phyloP scores from a whole-genome alignment of 2,888 invertebrate species.

The Oxyteleia sp. region DNA sequence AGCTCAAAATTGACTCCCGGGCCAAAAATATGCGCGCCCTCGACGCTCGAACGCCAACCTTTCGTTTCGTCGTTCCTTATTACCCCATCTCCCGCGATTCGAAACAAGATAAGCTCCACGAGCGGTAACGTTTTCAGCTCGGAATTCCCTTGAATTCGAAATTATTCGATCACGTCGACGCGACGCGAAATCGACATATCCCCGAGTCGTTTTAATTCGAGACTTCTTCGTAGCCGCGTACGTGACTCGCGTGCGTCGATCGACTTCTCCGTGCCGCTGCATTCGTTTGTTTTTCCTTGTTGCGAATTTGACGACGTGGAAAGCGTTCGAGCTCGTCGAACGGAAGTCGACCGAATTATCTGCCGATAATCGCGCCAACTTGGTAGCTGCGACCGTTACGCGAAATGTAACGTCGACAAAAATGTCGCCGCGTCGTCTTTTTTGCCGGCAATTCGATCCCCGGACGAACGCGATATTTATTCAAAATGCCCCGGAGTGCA shows the following conservation, averaged over 20 bases:
- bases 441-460: background rate
- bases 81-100: conserved; percentile 20
- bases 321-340: conserved; percentile 28
- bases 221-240: conserved; percentile 62
- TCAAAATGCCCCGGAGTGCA: background rate
- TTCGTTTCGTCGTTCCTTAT: conserved; percentile 26
- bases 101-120: conserved; percentile 45
- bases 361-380: conserved; percentile 14
- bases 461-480: conserved; percentile 4
- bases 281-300: conserved; percentile 39
- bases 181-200: conserved; percentile 53
- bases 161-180: conserved; percentile 51
- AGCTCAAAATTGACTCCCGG: conserved; percentile 22
- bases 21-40: background rate
- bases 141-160: conserved; percentile 53
- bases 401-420: too few relatives aligned
- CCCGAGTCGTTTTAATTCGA: conserved; percentile 69
- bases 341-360: conserved; percentile 45
- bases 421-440: background rate
- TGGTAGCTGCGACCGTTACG: too few relatives aligned
- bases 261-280: conserved; percentile 1
- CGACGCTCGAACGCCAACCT: conserved; percentile 1
- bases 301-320: conserved; percentile 50
- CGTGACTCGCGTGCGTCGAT: conserved; percentile 64
- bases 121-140: background rate